Evolutionary conservation across 2,113 vertebrate species (phyloP), one percentile per base, ranked within the genome.

Genomic region (Hoplias malabaricus): DNA sequence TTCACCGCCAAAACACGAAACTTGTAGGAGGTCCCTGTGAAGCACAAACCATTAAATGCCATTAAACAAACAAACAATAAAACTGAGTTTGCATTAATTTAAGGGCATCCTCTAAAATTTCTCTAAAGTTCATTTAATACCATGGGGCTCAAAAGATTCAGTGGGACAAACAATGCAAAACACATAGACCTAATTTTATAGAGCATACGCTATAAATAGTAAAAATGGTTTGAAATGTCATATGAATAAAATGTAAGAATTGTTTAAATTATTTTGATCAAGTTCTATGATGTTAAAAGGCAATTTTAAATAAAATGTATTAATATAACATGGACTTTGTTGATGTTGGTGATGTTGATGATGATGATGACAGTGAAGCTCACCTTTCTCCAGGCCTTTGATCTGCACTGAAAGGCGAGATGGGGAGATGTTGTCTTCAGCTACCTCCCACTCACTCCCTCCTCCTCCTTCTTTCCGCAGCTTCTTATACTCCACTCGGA

Each of bases 341-440:
- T 23, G 36, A 67, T 42, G 5, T 10, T 6, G 8, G 23, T 14
- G 12, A 42, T 38, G 65, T 25, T 68, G 21, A 14, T 27, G 29
- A 69, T 25, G 56, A 27, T 77, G 23, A 36, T 50, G 66, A 62
- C 62, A 43, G 31, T 4, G 38, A 27, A 23, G 42, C 90, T 27
- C 13, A 99, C 98, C 97, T 94, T 98, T 98, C 85, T 98, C 96
- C 73, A 99, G 89, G 78, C 91, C 92, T 1, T 91, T 93, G 86
- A 99, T 96, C 90, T 99, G 96, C 87, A 99, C 98, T 0, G 98
- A 99, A 43, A 99, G 96, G n/a, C 94, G 92, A 0, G 96, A 97
- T 0, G 98, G 97, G 19, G 96, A 96, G 86, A 99, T 98, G 88
- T 96, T 94, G 4, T 94, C 95, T 86, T 95, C 95, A 12, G 96